Base-by-base conservation (phyloP, 2,888 invertebrate species). In the Proisotoma minuta region DNA sequence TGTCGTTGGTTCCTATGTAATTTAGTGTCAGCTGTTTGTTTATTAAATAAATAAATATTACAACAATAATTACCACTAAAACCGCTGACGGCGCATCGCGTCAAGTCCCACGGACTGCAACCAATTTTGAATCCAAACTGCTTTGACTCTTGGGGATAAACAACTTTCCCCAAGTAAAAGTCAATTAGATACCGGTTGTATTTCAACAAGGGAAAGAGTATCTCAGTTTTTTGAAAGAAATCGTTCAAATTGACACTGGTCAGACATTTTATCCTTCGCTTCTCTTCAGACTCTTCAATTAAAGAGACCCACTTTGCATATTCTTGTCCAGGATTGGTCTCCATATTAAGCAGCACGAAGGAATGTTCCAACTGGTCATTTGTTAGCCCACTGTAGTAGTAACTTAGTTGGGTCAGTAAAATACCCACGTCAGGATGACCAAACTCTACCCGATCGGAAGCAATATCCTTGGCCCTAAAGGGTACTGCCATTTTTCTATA, bases 341-440 rank as follows among this genome's bases (percentile, higher is more conserved):
- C 39, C 40, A 40, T 26, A 24, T 49, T 12, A 2, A 52, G 29
- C 3, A 52, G 15, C 1, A 34, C 59, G 22, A 68, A 59, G 22
- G 52, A 52, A 18, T 68, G 57, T 23, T 56, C 47, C 15, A 68
- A n/a, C 28, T 65, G 65, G 3, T 48, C 58, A 8, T 68, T 63
- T 12, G 29, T 51, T 10, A 68, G 28, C 15, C 68, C 68, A 22
- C 57, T 56, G 47, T 68, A 65, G 57, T 68, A 68, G 34, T 68
- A 68, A 15, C 50, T 43, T 10, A 68, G 50, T n/a, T 68, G 60
- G 2, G 65, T 68, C 1, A 68, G 50, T 22, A 62, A 20, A 23
- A 65, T 59, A n/a, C 62, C 68, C 27, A 68, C 28, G 51, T 68
- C 68, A 3, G 63, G 60, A 39, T 65, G 65, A 28, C 68, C 68